Conservation (phyloP, 2,113 vertebrate species). For the Colossoma macropomum region DNA sequence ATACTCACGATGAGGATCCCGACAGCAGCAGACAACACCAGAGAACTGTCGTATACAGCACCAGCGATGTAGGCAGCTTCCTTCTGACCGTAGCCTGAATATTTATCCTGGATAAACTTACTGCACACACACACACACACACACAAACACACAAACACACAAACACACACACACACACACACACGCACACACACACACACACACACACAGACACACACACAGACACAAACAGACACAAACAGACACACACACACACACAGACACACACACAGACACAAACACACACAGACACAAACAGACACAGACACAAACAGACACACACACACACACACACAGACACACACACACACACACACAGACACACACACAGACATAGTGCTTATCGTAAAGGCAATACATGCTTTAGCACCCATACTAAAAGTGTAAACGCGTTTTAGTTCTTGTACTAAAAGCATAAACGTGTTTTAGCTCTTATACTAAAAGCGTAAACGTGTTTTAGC, state of each 20-base stretch:
- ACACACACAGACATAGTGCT: too few species aligned
- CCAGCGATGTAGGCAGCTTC: conserved; percentile 77
- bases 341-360: too few species aligned
- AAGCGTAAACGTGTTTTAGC: background rate
- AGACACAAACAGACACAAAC: too few species aligned
- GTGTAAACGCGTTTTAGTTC: background rate
- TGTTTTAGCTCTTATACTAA: too few species aligned
- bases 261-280: too few species aligned
- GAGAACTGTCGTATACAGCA: conserved; percentile 80
- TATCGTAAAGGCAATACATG: too few species aligned
- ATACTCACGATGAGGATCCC: conserved; percentile 83
- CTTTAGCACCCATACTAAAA: too few species aligned
- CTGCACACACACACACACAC: conserved; percentile 64
- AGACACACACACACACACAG: too few species aligned
- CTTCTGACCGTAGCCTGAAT: conserved; percentile 80
- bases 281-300: too few species aligned
- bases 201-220: too few species aligned
- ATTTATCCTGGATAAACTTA: conserved; percentile 89
- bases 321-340: too few species aligned
- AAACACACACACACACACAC: background rate
- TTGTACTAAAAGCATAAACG: background rate
- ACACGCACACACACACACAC: background rate
- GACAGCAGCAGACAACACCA: conserved; percentile 77
- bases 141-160: conserved; percentile 18
- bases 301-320: too few species aligned